These are phyloP conservation scores for Cosmia trapezina DNA, from an alignment of 2,888 invertebrate species.

Conservation along the genomic window DNA sequence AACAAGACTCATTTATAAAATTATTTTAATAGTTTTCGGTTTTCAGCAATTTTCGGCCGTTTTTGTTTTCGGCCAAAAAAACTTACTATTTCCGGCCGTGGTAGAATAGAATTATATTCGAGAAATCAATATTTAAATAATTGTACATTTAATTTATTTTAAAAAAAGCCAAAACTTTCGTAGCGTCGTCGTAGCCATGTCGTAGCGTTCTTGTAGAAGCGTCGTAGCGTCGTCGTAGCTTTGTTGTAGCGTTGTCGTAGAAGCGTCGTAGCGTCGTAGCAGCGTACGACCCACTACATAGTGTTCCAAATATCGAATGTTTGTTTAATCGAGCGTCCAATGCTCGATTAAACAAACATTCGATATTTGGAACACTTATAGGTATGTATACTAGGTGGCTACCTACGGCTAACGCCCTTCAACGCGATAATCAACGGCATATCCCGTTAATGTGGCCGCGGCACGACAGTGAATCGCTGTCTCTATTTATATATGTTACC, in stretches of 20 bases:
- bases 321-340: no score
- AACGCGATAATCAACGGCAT: no score
- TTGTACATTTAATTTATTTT: not conserved
- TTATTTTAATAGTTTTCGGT: no score
- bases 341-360: not conserved
- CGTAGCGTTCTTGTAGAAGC: not conserved
- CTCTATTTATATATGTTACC: no score
- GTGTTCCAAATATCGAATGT: no score
- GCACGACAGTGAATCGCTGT: no score
- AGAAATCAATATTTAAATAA: not conserved
- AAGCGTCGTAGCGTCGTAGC: rapidly evolving
- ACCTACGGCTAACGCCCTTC: no score
- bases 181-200: not conserved
- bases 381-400: no score
- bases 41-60: not conserved
- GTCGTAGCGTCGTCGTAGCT: not conserved
- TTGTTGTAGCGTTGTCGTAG: not conserved
- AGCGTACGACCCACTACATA: no score
- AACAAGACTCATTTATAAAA: no score
- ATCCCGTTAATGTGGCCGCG: no score
- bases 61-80: not conserved
- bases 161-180: not conserved
- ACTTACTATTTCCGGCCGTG: not conserved
- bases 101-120: no score
- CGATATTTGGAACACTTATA: not conserved